These are phyloP conservation scores for Paramormyrops kingsleyae DNA, from an alignment of 2,113 vertebrate genomes.

Conservation along the genomic window DNA sequence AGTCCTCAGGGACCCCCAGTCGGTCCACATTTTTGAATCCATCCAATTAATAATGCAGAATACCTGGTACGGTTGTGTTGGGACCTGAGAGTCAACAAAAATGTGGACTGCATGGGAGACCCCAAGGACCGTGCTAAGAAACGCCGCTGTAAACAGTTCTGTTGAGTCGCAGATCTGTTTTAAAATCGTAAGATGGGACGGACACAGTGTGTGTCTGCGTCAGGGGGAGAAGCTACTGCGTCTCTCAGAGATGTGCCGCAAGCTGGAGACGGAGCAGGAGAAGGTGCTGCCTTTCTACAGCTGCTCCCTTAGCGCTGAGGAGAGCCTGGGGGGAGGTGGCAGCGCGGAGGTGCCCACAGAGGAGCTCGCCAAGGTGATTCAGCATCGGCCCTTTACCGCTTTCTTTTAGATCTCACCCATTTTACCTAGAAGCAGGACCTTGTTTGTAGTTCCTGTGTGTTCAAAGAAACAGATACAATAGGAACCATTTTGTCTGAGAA, in stretches of 20 bases:
- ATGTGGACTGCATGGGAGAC: neutral
- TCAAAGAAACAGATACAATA: neutral
- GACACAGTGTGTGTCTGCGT: neutral
- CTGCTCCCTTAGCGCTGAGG: slow-evolving; percentile 46
- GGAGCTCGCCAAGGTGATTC: slow-evolving; percentile 59
- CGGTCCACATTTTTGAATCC: neutral
- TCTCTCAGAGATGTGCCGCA: slow-evolving; percentile 70
- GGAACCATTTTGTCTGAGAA: neutral
- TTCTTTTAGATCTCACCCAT: neutral
- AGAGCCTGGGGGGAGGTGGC: slow-evolving; percentile 34
- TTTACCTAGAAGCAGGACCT: neutral
- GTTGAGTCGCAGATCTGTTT: neutral
- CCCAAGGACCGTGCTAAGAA: neutral
- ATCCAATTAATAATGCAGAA: neutral
- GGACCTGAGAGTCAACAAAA: neutral
- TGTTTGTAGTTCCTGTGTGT: neutral
- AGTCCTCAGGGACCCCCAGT: neutral
- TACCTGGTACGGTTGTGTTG: neutral
- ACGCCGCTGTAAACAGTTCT: neutral
- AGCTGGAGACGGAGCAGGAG: slow-evolving; percentile 72
- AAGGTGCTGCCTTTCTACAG: slow-evolving; percentile 75
- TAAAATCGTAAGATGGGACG: neutral
- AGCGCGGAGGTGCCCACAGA: slow-evolving; percentile 33
- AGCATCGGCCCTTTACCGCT: neutral
- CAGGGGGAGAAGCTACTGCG: slow-evolving; percentile 67